Base-by-base conservation (phyloP, 2,888 invertebrate genomes). In the Seladonia tumulorum region DNA sequence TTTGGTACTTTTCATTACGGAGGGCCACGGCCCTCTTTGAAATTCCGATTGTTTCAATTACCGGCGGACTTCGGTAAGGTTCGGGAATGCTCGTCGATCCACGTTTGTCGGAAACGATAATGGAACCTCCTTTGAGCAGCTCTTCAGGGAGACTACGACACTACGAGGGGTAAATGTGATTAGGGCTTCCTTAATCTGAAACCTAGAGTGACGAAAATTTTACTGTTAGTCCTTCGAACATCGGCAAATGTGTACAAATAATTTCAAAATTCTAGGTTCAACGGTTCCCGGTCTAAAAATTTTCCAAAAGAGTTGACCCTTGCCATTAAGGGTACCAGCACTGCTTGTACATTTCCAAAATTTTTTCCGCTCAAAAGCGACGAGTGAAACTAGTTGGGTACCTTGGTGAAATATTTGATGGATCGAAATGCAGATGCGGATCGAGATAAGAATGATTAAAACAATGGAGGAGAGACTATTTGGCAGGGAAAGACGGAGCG, bases 401-500 rank as follows among this genome's bases (percentile, higher is more conserved):
- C 39, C 7, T 39, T 39, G n/a, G 10, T 39, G 5, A 68, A 8
- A 18, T 7, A 18, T 18, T 39, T 2, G 14, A 29, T 45, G 12
- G n/a, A 66, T 4, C 60, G 12, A 47, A 77, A 7, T 1, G 10
- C 39, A 53, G 8, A 77, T 49, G n/a, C 8, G 63, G 25, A 81
- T 72, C 7, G 22, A 39, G 35, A 57, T 53, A 10, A 1, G 16
- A 29, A 57, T 68, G 72, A 83, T 83, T 83, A 35, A 77, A 60
- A 63, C 57, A 39, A 73, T 22, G 35, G 39, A 35, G 47, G 12
- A 12, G 18, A 35, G 75, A n/a, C 78, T 35, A 68, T 86, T 79
- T 86, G 87, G 86, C 68, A 42, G 42, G 53, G 63, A 57, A 25
- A 12, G 5, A 35, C 57, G 70, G 47, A 66, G 29, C 39, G 72